Percentiles rank a stretch among this genome's conserved stretches.
phyloP scores from a whole-genome alignment of 1,140 invertebrate species.

The Drosophila sp. region DNA sequence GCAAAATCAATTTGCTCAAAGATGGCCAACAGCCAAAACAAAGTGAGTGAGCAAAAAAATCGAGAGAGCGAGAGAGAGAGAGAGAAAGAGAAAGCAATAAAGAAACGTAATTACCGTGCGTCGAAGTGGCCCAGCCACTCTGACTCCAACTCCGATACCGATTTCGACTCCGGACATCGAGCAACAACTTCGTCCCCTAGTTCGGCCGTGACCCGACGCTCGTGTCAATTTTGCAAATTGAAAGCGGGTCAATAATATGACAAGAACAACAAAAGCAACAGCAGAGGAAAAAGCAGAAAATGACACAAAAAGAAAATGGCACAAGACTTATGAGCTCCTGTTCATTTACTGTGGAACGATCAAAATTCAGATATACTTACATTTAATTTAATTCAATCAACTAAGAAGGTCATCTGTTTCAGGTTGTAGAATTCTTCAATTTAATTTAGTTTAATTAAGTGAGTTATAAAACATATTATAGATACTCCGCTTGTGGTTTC shows the following conservation, averaged over 20 bases:
- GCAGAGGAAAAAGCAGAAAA: neutral
- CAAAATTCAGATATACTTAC: neutral
- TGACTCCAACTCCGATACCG: neutral
- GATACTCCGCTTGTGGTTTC: too few species aligned
- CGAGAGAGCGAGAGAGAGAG: neutral
- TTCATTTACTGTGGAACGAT: neutral
- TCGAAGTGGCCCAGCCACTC: conserved; percentile 5
- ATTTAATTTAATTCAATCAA: too few species aligned
- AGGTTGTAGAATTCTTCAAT: too few species aligned
- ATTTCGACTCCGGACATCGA: neutral
- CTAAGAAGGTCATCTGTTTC: too few species aligned
- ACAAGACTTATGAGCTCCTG: neutral
- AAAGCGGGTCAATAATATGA: conserved; percentile 46
- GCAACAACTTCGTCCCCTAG: conserved; percentile 4
- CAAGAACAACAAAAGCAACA: conserved; percentile 13
- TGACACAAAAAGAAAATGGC: neutral
- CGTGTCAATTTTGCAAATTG: conserved; percentile 44
- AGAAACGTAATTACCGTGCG: conserved; percentile 38
- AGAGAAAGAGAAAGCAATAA: neutral
- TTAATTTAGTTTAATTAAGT: too few species aligned
- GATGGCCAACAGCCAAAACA: conserved; percentile 10
- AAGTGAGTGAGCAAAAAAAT: neutral
- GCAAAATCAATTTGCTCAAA: conserved; percentile 14
- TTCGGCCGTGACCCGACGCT: conserved; percentile 10
- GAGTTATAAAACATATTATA: too few species aligned